These are phyloP conservation scores for Tenodera sinensis DNA, from an alignment of 2,888 invertebrate genomes.

Conservation along the genomic window DNA sequence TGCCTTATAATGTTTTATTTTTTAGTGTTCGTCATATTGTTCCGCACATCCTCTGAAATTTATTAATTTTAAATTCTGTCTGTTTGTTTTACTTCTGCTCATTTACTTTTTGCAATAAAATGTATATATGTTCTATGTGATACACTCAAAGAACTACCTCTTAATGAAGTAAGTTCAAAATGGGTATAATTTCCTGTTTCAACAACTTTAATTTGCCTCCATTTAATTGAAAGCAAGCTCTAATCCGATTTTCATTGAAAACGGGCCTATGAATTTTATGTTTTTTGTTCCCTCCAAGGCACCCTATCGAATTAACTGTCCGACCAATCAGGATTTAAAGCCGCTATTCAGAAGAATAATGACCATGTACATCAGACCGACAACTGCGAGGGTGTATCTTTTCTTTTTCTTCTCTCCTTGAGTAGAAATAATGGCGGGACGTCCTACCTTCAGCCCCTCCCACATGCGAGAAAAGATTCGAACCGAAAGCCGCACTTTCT, in stretches of 20 bases:
- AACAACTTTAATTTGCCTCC: background rate
- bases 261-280: background rate
- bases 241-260: background rate
- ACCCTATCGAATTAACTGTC: background rate
- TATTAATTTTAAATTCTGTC: too few species aligned
- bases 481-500: background rate
- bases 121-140: too few species aligned
- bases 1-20: too few species aligned
- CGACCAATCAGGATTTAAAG: background rate
- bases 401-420: background rate
- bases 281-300: background rate
- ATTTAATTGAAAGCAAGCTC: background rate
- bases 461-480: constrained; percentile 3
- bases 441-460: background rate
- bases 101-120: too few species aligned
- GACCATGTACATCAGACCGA: background rate
- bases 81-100: too few species aligned
- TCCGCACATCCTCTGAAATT: too few species aligned
- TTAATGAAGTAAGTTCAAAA: background rate
- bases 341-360: background rate
- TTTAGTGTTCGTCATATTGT: too few species aligned
- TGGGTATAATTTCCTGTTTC: background rate
- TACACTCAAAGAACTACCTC: too few species aligned
- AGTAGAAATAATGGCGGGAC: background rate
- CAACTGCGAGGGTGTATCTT: background rate